Evolutionary conservation across 1,140 invertebrate species (phyloP), one percentile per base, ranked within the genome.

Genomic region (Chymomyza costata): DNA sequence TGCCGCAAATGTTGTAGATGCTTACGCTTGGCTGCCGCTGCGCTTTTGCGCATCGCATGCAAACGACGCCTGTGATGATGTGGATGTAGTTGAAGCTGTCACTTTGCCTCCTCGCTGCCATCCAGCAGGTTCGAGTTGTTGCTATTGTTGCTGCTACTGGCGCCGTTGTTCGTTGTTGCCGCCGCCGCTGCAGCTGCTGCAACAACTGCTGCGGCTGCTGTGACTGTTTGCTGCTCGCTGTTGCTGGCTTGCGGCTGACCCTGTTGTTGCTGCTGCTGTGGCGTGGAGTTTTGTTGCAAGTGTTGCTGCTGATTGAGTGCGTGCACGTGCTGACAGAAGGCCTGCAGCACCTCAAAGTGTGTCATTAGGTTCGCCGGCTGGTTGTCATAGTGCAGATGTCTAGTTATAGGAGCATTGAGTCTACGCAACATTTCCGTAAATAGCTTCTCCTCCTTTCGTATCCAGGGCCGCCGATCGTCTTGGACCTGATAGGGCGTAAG

Each of bases 401-500:
- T 86, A 3, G 87, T 81, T 11, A 94, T 85, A 2, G 88, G 85
- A 18, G 90, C 91, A 19, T 90, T 91, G 1, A 93, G 84, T 61
- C 88, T 87, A 65, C 86, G 85, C 5, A 97, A 86, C 59, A 89
- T 86, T 11, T 91, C 88, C 3, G 89, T 89, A 87, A 97, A 97
- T 1, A 87, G 85, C 62, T 90, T 90, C 85, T 96, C 93, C 86
- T 97, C 94, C 61, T 91, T 89, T 17, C 90, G 89, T 66, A 96
- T 94, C 93, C 94, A 96, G 3, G 91, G 91, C 48, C 94, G 86
- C 19, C 90, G 86, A 45, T 90, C 88, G 76, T 95, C 93, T 41
- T 89, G 82, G 32, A 93, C 89, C 87, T 96, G 94, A 86, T 95
- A 96, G 1, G 94, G 94, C 16, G 93, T 94, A 6, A 95, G 92